Evolutionary conservation across 2,797 vertebrate genomes (phyloP), one percentile per base, ranked within the genome.

Genomic region (Lerista edwardsae): DNA sequence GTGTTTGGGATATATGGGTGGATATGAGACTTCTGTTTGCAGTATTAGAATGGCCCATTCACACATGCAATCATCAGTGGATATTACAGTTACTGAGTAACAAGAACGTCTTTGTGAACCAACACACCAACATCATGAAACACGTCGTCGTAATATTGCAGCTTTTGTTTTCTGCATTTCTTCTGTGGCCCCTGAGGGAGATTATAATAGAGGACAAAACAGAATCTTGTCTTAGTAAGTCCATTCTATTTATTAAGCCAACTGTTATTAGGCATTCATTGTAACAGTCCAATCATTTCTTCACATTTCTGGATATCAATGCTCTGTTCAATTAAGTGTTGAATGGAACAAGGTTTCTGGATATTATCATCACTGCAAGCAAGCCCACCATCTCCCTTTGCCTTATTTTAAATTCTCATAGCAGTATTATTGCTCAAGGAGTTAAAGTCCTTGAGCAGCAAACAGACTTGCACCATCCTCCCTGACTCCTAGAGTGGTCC

Each of bases 271-370:
- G 75, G 80, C 86, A 67, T 76, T 80, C 41, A 87, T 89, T 92
- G 88, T 86, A 87, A 75, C 87, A 91, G 90, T 85, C 81, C 89
- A 87, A 77, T 75, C 59, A 73, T 90, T 93, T 84, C 23, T 86
- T 85, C 90, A 86, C 85, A 90, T 51, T 91, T 85, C 91, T 89
- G 86, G 76, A 92, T 90, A 83, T 82, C 90, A 89, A 29, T 83
- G 65, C 74, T 88, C 88, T 62, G 69, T 68, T 79, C 84, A 92
- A 88, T 86, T 87, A 86, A 77, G 57, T 91, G 86, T 86, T 75
- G 89, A 74, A 39, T 91, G 88, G 87, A 93, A 92, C 87, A 57
- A 14, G 65, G 9, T 36, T 57, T 80, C 67, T 71, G 88, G 75
- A 25, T 34, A 85, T 80, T 92, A 82, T 81, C 83, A 84, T 87